Evolutionary conservation across 2,797 vertebrate genomes (phyloP).

Genomic region (Malurus leucopterus): DNA sequence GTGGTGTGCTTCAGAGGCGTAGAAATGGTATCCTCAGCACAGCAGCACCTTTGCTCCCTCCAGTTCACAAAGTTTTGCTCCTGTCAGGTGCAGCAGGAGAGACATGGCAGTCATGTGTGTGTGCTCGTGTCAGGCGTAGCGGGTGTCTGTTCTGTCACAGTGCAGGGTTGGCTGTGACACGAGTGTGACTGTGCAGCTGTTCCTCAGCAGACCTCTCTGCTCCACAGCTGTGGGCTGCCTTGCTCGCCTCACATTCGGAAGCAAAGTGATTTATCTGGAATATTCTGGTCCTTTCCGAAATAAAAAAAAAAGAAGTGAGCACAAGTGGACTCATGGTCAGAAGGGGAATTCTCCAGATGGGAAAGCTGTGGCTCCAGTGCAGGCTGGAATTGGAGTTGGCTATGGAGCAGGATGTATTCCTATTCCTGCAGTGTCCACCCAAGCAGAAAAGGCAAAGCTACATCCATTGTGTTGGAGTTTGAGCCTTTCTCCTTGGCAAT

Average conservation of each 20-base stretch:
- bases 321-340: not conserved
- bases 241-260: not conserved
- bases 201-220: not conserved
- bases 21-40: not conserved
- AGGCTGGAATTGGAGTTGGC: not conserved
- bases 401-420: not conserved
- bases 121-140: not conserved
- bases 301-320: not conserved
- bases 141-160: not conserved
- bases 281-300: not conserved
- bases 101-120: accelerated
- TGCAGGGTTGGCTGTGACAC: not conserved
- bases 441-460: not conserved
- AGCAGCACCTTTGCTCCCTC: not conserved
- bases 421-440: not conserved
- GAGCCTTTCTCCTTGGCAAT: not conserved
- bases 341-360: not conserved
- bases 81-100: not conserved
- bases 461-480: not conserved
- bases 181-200: not conserved
- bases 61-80: not conserved
- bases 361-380: not conserved
- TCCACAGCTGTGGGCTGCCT: not conserved
- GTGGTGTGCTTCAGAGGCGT: not conserved
- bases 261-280: not conserved